These are phyloP conservation scores for Camponotus vicinus DNA, from an alignment of 1,140 invertebrate species.

Conservation along the genomic window DNA sequence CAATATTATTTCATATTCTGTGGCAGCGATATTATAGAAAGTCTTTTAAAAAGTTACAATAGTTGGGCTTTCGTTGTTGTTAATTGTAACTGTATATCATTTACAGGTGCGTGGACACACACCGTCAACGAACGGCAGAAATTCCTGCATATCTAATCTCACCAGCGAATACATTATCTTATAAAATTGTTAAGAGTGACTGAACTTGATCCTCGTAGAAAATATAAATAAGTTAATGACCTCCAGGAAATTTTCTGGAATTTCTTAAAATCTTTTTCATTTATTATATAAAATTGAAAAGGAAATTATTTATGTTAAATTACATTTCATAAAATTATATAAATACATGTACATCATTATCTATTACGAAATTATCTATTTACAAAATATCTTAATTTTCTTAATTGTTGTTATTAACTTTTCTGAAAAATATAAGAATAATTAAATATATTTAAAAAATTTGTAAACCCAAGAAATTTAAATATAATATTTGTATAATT, in stretches of 20 bases:
- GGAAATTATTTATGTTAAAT: not conserved
- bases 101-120: constrained; percentile 35
- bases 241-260: not conserved
- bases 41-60: constrained; percentile 32
- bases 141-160: constrained; percentile 84
- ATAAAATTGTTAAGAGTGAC: constrained; percentile 75
- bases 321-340: not conserved
- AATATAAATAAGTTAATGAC: constrained; percentile 52
- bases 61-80: not conserved
- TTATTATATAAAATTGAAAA: not conserved
- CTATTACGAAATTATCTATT: no score
- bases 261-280: not conserved
- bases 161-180: constrained; percentile 49
- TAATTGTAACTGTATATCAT: constrained; percentile 70
- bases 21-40: not conserved
- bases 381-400: not conserved
- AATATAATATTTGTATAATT: not conserved
- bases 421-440: not conserved
- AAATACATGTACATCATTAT: not conserved
- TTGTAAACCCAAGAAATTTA: no score
- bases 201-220: constrained; percentile 75
- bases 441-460: not conserved
- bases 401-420: not conserved
- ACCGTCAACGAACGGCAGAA: constrained; percentile 67
- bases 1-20: constrained; percentile 6